Conservation (phyloP, 2,888 invertebrate genomes). For the Coelinius sp. region DNA sequence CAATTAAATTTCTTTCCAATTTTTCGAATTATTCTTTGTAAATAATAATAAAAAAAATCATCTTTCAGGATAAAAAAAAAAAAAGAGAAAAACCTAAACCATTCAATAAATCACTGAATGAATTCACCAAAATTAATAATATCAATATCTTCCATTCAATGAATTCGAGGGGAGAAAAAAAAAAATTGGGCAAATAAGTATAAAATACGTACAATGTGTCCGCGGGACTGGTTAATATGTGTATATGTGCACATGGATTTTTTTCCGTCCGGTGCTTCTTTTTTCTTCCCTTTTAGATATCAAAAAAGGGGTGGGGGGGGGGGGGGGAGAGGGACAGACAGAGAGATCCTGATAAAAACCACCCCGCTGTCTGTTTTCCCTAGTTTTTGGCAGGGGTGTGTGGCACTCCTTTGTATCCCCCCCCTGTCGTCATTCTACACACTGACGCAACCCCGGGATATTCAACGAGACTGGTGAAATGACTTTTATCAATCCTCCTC, state of each 20-base stretch:
- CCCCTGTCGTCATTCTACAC: background rate
- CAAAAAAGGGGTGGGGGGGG: slow-evolving; percentile 15
- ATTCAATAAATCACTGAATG: slow-evolving; percentile 43
- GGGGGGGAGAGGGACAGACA: background rate
- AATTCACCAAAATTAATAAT: slow-evolving; percentile 65
- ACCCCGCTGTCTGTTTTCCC: slow-evolving; percentile 36
- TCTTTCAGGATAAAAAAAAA: background rate
- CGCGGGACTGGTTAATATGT: slow-evolving; percentile 65
- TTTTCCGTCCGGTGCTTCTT: slow-evolving; percentile 5
- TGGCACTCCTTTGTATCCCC: slow-evolving; percentile 18
- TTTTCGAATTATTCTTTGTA: background rate
- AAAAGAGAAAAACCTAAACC: slow-evolving; percentile 59
- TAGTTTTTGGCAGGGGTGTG: slow-evolving; percentile 33
- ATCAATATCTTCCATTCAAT: slow-evolving; percentile 67
- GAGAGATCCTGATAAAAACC: slow-evolving; percentile 48
- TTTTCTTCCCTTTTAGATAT: background rate
- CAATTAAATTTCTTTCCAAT: too few relatives aligned
- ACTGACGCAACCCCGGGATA: slow-evolving; percentile 6
- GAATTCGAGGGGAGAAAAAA: slow-evolving; percentile 52
- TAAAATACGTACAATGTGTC: slow-evolving; percentile 70
- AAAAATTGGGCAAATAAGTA: slow-evolving; percentile 70
- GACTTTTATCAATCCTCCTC: slow-evolving; percentile 15
- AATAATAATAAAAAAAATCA: background rate
- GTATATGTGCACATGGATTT: slow-evolving; percentile 33
- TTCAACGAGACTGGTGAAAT: background rate